Percentiles rank a stretch among this genome's conserved stretches.
These are phyloP conservation scores for Oxyruncus cristatus DNA, from an alignment of 2,113 vertebrate species.

Conservation along the genomic window DNA sequence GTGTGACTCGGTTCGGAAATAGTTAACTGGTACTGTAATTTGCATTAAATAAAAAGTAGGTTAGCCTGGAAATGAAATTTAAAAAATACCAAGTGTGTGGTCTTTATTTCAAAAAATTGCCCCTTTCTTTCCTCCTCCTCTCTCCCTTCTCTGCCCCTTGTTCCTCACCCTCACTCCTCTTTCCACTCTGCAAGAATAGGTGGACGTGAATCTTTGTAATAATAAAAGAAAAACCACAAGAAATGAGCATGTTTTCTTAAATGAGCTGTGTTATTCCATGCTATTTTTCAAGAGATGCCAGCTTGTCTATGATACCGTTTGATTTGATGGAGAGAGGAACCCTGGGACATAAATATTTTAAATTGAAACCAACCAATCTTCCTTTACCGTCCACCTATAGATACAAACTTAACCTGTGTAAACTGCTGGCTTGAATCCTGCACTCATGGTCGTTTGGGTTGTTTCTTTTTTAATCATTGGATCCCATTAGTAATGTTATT, in stretches of 20 bases:
- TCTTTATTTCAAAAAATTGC: slow-evolving; percentile 78
- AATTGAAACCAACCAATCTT: slow-evolving; percentile 29
- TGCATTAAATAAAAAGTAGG: slow-evolving; percentile 99
- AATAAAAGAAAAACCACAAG: background rate
- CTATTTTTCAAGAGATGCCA: slow-evolving; percentile 50
- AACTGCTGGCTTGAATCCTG: slow-evolving; percentile 71
- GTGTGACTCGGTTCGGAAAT: slow-evolving; percentile 96
- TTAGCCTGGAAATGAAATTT: slow-evolving; percentile 97
- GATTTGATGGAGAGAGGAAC: slow-evolving; percentile 68
- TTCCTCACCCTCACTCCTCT: slow-evolving; percentile 17
- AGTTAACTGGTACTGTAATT: slow-evolving; percentile 99
- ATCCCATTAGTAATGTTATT: slow-evolving; percentile 71
- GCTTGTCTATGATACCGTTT: slow-evolving; percentile 62
- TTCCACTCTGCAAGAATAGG: slow-evolving; percentile 29
- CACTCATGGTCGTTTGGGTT: slow-evolving; percentile 63
- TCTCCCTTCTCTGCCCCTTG: background rate
- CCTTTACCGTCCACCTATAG: slow-evolving; percentile 38
- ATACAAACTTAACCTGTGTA: slow-evolving; percentile 38
- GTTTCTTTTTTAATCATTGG: slow-evolving; percentile 39
- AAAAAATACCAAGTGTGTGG: slow-evolving; percentile 80
- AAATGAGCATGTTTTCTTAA: slow-evolving; percentile 59
- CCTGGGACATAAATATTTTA: slow-evolving; percentile 52
- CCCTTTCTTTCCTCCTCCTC: slow-evolving; percentile 17
- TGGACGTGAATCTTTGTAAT: slow-evolving; percentile 63
- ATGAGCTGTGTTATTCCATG: slow-evolving; percentile 48